These are phyloP conservation scores for Cetoscarus ocellatus DNA, from an alignment of 2,797 vertebrate genomes.

Conservation along the genomic window DNA sequence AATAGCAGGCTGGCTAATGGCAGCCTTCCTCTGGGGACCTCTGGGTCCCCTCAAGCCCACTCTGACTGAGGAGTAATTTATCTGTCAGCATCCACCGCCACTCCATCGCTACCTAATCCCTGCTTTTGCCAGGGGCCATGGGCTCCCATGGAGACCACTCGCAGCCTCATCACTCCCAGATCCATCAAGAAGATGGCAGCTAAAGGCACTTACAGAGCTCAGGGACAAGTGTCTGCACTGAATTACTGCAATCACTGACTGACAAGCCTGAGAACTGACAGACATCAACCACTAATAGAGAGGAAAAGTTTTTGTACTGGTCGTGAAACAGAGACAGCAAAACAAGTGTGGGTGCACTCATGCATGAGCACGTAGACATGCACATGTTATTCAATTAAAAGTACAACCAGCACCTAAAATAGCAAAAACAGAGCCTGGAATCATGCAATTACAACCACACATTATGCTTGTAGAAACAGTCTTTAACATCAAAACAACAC, in stretches of 20 bases:
- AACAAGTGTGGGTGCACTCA: constrained; percentile 65
- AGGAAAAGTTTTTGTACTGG: constrained; percentile 40
- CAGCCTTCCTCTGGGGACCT: constrained; percentile 74
- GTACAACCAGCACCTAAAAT: constrained; percentile 54
- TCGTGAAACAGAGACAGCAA: constrained; percentile 41
- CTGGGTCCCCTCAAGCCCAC: constrained; percentile 71
- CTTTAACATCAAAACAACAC: constrained; percentile 11
- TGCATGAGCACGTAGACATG: constrained; percentile 45
- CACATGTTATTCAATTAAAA: constrained; percentile 47
- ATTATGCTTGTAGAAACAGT: constrained; percentile 38
- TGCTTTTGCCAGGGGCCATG: constrained; percentile 65
- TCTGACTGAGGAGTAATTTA: constrained; percentile 84
- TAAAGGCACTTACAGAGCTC: constrained; percentile 65
- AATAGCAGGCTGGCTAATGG: constrained; percentile 76
- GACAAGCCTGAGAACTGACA: constrained; percentile 55
- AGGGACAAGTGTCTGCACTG: constrained; percentile 69
- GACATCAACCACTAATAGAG: constrained; percentile 16
- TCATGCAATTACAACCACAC: constrained; percentile 36
- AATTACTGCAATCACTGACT: constrained; percentile 59
- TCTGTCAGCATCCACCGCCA: constrained; percentile 82
- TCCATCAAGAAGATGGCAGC: constrained; percentile 66
- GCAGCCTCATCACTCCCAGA: constrained; percentile 60
- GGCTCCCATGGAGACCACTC: constrained; percentile 68
- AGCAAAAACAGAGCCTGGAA: constrained; percentile 40
- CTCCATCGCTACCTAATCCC: constrained; percentile 79